Evolutionary conservation across 1,140 invertebrate species (phyloP).

Genomic region (Pseudomyrmex gracilis): DNA sequence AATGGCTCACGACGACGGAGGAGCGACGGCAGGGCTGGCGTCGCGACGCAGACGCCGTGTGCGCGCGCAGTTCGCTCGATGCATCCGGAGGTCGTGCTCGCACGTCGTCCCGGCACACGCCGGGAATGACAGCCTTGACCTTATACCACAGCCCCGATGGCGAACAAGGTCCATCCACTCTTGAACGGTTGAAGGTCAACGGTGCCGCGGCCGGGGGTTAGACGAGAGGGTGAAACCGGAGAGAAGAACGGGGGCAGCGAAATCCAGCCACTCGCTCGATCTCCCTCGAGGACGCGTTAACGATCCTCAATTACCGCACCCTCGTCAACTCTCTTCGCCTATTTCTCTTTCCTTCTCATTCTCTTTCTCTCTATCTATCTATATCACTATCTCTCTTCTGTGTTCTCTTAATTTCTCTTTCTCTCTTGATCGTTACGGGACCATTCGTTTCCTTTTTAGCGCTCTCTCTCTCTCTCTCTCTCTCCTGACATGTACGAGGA

Average conservation of each 20-base stretch:
- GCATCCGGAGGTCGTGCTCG: constrained; percentile 69
- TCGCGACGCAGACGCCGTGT: constrained; percentile 77
- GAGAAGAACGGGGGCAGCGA: constrained; percentile 45
- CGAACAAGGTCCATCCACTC: constrained; percentile 74
- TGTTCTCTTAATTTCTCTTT: constrained; percentile 1
- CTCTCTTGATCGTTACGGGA: neutral
- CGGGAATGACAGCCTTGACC: constrained; percentile 72
- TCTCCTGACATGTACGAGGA: neutral
- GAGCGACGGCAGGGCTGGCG: constrained; percentile 55
- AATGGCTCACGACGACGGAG: constrained; percentile 67
- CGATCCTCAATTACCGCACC: constrained; percentile 71
- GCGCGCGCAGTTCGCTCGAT: constrained; percentile 82
- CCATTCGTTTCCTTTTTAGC: constrained; percentile 14
- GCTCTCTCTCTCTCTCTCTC: neutral
- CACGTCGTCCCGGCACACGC: constrained; percentile 60
- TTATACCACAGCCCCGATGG: constrained; percentile 69
- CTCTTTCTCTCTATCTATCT: constrained; percentile 12
- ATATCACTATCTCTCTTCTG: constrained; percentile 1
- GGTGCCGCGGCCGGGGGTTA: constrained; percentile 48
- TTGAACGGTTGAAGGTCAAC: constrained; percentile 69
- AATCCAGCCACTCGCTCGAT: constrained; percentile 70
- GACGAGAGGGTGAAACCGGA: neutral
- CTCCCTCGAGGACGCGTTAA: constrained; percentile 73
- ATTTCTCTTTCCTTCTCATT: constrained; percentile 3
- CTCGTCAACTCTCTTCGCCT: constrained; percentile 46